A percentile compares a stretch with the other conserved stretches of the same genome.
phyloP scores from a whole-genome alignment of 2,113 vertebrate species.

The Thermophis baileyi region DNA sequence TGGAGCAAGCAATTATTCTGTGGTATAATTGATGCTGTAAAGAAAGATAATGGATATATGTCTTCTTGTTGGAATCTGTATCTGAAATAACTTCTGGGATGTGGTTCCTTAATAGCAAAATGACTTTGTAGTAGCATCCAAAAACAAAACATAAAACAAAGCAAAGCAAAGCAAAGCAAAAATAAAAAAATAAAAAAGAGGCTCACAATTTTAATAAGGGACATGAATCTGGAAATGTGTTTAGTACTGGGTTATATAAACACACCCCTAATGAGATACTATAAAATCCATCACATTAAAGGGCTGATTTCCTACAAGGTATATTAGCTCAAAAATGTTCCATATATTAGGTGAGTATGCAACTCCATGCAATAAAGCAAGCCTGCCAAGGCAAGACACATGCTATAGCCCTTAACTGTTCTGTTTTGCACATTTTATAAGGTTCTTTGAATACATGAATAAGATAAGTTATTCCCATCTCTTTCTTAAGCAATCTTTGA shows the following conservation, averaged over 20 bases:
- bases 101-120: slow-evolving; percentile 58
- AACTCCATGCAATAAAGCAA: slow-evolving; percentile 74
- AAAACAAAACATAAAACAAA: slow-evolving; percentile 46
- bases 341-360: slow-evolving; percentile 78
- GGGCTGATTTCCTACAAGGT: slow-evolving; percentile 76
- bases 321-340: slow-evolving; percentile 79
- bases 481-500: slow-evolving; percentile 79
- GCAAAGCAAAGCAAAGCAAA: neutral
- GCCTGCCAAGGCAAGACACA: slow-evolving; percentile 76
- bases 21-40: slow-evolving; percentile 56
- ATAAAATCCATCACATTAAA: slow-evolving; percentile 82
- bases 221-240: slow-evolving; percentile 77
- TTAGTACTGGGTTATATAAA: slow-evolving; percentile 81
- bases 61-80: slow-evolving; percentile 61
- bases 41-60: slow-evolving; percentile 46
- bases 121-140: neutral
- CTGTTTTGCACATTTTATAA: slow-evolving; percentile 81
- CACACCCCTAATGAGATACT: slow-evolving; percentile 79
- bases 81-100: slow-evolving; percentile 63
- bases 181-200: slow-evolving; percentile 53
- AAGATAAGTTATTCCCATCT: slow-evolving; percentile 77
- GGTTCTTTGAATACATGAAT: slow-evolving; percentile 83
- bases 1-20: slow-evolving; percentile 42
- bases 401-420: slow-evolving; percentile 77
- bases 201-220: slow-evolving; percentile 80